A percentile compares a stretch with the other conserved stretches of the same genome.
Conservation (phyloP, 2,888 invertebrate species). For the Galerucella calmariensis region DNA sequence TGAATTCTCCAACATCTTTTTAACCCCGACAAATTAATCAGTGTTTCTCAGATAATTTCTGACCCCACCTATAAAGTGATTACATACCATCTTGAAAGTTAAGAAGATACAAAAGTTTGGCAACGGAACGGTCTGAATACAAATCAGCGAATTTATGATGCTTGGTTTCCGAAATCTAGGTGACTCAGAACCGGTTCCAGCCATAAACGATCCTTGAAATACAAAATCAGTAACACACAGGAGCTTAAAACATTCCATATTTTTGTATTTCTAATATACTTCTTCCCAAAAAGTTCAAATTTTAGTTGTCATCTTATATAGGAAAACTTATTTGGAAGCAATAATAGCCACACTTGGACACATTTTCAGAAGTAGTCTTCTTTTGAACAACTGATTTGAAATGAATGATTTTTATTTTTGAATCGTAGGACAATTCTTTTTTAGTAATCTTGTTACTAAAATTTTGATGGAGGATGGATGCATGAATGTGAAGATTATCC, state of each 20-base stretch:
- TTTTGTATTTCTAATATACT: background rate
- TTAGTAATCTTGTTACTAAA: too few species aligned
- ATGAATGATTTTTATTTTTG: too few species aligned
- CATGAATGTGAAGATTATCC: too few species aligned
- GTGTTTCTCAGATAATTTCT: slow-evolving; percentile 43
- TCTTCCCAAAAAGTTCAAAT: too few species aligned
- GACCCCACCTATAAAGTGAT: slow-evolving; percentile 55
- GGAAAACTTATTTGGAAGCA: too few species aligned
- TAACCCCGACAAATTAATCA: slow-evolving; percentile 47
- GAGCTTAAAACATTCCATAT: background rate
- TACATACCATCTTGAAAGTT: slow-evolving; percentile 59
- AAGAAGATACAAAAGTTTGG: slow-evolving; percentile 63
- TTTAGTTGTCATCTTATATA: too few species aligned
- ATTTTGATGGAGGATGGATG: too few species aligned
- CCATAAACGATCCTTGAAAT: background rate
- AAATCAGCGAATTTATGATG: slow-evolving; percentile 62
- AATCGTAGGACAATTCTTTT: too few species aligned
- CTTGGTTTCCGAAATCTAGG: slow-evolving; percentile 54
- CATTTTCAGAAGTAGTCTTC: too few species aligned
- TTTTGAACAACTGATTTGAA: too few species aligned
- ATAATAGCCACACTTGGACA: too few species aligned
- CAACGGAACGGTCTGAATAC: slow-evolving; percentile 60
- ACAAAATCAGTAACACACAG: background rate
- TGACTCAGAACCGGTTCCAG: slow-evolving; percentile 13
- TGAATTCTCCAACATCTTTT: slow-evolving; percentile 32